Conservation (phyloP, 2,888 invertebrate species). For the Tinea semifulvella region DNA sequence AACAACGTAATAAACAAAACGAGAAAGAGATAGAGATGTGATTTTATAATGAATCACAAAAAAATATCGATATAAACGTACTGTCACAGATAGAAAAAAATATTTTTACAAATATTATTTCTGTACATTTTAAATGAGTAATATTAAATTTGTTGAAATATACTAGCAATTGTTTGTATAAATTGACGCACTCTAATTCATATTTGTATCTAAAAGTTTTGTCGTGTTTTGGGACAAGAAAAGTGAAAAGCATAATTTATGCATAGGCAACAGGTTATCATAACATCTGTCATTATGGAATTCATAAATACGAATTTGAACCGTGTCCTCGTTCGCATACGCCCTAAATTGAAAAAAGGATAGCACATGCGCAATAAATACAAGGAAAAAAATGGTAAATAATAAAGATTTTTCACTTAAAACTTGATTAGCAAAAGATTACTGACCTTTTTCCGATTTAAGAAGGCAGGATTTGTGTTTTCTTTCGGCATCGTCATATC, state of each 20-base stretch:
- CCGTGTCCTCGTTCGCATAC: slow-evolving; percentile 51
- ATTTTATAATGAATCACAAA: no score
- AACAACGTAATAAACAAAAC: no score
- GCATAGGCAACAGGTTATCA: slow-evolving; percentile 57
- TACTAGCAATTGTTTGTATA: no score
- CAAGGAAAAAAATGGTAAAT: slow-evolving; percentile 27
- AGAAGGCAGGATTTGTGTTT: slow-evolving; percentile 72
- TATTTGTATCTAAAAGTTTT: no score
- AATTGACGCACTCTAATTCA: no score
- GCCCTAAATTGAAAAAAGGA: slow-evolving; percentile 22
- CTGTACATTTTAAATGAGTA: no score
- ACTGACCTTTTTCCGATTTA: slow-evolving; percentile 76
- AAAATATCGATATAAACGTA: no score
- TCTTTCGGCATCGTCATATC: slow-evolving; percentile 76
- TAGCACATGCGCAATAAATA: slow-evolving; percentile 46
- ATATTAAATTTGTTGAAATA: no score
- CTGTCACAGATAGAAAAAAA: no score
- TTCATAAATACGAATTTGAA: slow-evolving; percentile 53
- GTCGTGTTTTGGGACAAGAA: not conserved
- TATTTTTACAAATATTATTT: no score
- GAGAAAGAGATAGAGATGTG: no score
- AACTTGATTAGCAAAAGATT: slow-evolving; percentile 19
- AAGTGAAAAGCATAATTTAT: slow-evolving; percentile 25
- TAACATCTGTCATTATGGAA: slow-evolving; percentile 43
- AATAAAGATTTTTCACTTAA: slow-evolving; percentile 17